Percentiles rank a stretch among this genome's conserved stretches.
Evolutionary conservation across 2,113 vertebrate species (phyloP).

Genomic region (Gila orcuttii): DNA sequence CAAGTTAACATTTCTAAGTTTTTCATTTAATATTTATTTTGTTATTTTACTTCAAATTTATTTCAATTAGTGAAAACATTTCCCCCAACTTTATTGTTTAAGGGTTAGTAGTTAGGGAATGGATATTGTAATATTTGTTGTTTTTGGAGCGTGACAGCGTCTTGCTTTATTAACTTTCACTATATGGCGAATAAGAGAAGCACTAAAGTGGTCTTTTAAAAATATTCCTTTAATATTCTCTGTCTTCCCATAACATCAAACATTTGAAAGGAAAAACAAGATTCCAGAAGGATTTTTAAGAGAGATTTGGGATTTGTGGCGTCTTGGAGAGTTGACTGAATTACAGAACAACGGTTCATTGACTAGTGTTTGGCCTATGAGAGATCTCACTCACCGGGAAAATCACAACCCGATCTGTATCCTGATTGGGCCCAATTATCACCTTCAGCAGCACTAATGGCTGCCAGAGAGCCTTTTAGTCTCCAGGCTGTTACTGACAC

Average conservation of each 20-base stretch:
- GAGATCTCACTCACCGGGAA: not conserved
- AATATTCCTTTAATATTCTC: not conserved
- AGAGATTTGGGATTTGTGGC: not conserved
- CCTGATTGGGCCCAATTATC: slow-evolving; percentile 49
- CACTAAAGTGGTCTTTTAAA: not conserved
- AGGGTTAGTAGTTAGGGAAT: not conserved
- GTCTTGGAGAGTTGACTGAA: not conserved
- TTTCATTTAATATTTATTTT: not conserved
- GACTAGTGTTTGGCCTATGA: not conserved
- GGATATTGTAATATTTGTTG: not conserved
- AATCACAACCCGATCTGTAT: slow-evolving; percentile 11
- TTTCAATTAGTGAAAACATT: not conserved
- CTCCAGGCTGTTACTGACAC: slow-evolving; percentile 25
- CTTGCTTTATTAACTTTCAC: not conserved
- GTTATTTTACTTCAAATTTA: not conserved
- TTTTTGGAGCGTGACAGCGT: not conserved
- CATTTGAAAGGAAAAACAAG: not conserved
- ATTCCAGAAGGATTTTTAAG: not conserved
- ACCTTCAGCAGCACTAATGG: slow-evolving; percentile 31
- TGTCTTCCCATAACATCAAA: not conserved
- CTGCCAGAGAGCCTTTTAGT: slow-evolving; percentile 17
- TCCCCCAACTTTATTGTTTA: not conserved
- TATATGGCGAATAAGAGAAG: not conserved
- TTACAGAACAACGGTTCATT: slow-evolving; percentile 25
- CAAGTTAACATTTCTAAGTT: not conserved